Base-by-base conservation (phyloP, 2,888 invertebrate species). In the Eucera pruinosa region DNA sequence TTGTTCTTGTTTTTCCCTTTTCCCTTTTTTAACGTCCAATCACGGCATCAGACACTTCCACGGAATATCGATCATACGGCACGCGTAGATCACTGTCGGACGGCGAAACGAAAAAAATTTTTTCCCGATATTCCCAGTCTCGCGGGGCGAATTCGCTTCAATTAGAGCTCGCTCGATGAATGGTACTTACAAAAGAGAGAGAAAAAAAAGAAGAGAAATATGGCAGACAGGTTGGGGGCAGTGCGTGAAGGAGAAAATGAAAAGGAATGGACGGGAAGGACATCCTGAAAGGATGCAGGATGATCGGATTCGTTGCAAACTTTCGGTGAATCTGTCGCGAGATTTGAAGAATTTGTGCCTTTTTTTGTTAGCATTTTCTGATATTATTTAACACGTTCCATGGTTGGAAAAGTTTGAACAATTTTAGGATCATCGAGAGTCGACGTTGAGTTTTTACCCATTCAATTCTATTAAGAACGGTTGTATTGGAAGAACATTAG, bases 151-250 rank as follows among this genome's bases (percentile, higher is more conserved):
- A 69, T 76, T 77, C 82, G 84, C 82, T 86, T 87, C 84, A 86
- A 88, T 88, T 88, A 88, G 82, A 86, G 72, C 80, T 84, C 79
- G 80, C 71, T 70, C 77, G 78, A 82, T 84, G 85, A 86, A 86
- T 84, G 80, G 83, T 83, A 83, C 84, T 83, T 77, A 76, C 54
- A 41, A 52, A 54, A 67, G 69, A 69, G 13, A 48, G 27, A 64
- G 43, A 25, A 45, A 39, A n/a, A 45, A 67, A 39, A 6, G 13
- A n/a, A 43, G 18, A 43, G 62, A 73, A 27, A 47, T 48, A n/a
- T 36, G 33, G 55, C 47, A 54, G 69, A 77, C 62, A 23, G 33
- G 50, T 20, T n/a, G 25, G 18, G 27, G 58, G 30, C 39, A 23
- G 23, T n/a, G 55, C 45, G 66, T 18, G 45, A 64, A 55, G 45